Evolutionary conservation across 2,888 invertebrate species (phyloP), one percentile per base, ranked within the genome.

Genomic region (Diloba caeruleocephala): DNA sequence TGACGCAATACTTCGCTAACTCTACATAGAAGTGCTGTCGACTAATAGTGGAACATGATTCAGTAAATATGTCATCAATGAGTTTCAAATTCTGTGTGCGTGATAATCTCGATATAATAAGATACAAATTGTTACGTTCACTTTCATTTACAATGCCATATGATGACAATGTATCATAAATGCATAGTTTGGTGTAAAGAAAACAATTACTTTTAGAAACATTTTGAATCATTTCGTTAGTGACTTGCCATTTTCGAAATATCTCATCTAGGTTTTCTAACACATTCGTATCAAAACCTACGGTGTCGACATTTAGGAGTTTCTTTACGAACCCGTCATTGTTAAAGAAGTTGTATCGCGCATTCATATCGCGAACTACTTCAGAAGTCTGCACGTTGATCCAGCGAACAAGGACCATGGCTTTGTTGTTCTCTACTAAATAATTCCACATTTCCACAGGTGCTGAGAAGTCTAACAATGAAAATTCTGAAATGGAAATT

Each of bases 81-180:
- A 94, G 82, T 69, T 90, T 89, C 32, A 95, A 82, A 74, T 92
- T 94, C 67, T 92, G 92, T 9, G 94, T 94, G 49, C 94, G 89
- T 57, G 95, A 94, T 36, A 96, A 84, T 73, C 97, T 94, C 1
- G 92, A 86, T 63, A 97, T 85, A 36, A 96, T 93, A 71, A 89
- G 84, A 59, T 92, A 86, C 25, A 96, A 81, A 78, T 95, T 88
- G 8, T 85, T 84, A 21, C 87, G 85, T 79, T 97, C 97, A 45
- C 89, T 87, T 9, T 92, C 86, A 54, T 94, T 93, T 44, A 96
- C 95, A 69, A 96, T 92, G 0, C 96, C 96, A 69, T 95, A 95
- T 42, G 94, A 94, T 51, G 94, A 90, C 3, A 96, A 81, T 46
- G 95, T 94, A 74, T 95, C 95, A 59, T 95, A 94, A 61, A 95